These are phyloP conservation scores for Aphelinus certus DNA, from an alignment of 1,140 invertebrate species.

Conservation along the genomic window DNA sequence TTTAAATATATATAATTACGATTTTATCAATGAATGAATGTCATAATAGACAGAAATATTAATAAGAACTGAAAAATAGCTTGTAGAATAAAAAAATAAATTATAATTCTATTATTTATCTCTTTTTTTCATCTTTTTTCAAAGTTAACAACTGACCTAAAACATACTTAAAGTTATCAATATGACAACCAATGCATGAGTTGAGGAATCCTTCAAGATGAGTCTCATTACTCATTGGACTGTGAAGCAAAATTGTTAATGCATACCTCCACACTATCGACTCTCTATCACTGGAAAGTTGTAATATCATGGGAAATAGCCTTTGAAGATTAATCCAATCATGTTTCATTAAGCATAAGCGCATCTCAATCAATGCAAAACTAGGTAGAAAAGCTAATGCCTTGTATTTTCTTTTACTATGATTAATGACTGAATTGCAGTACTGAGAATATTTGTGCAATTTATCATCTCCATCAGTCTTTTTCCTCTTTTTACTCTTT, in stretches of 20 bases:
- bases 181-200: slow-evolving; percentile 36
- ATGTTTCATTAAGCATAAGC: slow-evolving; percentile 38
- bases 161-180: slow-evolving; percentile 20
- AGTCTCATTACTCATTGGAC: slow-evolving; percentile 27
- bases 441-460: slow-evolving; percentile 12
- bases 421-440: slow-evolving; percentile 12
- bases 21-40: no score
- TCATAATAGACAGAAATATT: no score
- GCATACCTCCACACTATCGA: slow-evolving; percentile 43
- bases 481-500: slow-evolving; percentile 12
- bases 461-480: neutral
- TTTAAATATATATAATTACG: no score
- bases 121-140: neutral
- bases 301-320: slow-evolving; percentile 38
- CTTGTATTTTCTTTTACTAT: slow-evolving; percentile 5
- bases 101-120: no score
- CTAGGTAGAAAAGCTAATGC: slow-evolving; percentile 15
- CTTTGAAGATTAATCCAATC: slow-evolving; percentile 42
- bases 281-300: slow-evolving; percentile 33
- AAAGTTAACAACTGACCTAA: slow-evolving; percentile 31
- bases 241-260: slow-evolving; percentile 41
- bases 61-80: no score
- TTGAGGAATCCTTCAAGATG: slow-evolving; percentile 41
- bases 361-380: slow-evolving; percentile 36
- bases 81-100: no score